Percentiles rank a stretch among this genome's conserved stretches.
Evolutionary conservation across 2,888 invertebrate genomes (phyloP).

Genomic region (Pegoplata infirma): DNA sequence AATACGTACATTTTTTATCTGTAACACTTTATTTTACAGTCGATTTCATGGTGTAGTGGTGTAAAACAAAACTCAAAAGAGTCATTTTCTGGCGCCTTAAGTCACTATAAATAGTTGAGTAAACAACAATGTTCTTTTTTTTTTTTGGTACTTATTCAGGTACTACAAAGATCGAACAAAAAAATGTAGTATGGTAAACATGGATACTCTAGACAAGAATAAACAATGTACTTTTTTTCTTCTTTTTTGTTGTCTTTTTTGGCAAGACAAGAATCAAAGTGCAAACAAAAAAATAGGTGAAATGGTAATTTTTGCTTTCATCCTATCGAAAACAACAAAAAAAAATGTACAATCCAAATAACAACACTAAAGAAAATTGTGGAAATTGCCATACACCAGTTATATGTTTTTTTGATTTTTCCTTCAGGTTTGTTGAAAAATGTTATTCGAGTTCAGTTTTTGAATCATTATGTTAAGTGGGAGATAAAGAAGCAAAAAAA

Average conservation of each 20-base stretch:
- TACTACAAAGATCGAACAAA: constrained; percentile 5
- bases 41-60: constrained; percentile 30
- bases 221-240: neutral
- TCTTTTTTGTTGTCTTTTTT: neutral
- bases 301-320: constrained; percentile 7
- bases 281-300: neutral
- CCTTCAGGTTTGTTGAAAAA: neutral
- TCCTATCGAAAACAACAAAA: neutral
- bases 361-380: neutral
- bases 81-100: constrained; percentile 30
- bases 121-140: constrained; percentile 4
- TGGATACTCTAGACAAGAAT: neutral
- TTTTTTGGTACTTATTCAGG: neutral
- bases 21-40: constrained; percentile 30
- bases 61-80: constrained; percentile 19
- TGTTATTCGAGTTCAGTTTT: neutral
- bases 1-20: constrained; percentile 26
- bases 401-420: neutral
- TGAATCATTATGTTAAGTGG: constrained; percentile 20
- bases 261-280: neutral
- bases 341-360: no score
- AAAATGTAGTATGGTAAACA: neutral
- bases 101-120: constrained; percentile 29
- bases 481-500: neutral
- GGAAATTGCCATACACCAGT: neutral